Evolutionary conservation across 53 echinoderm and acorn worm species (phyloP).

Genomic region (Hippasteria phrygiana): DNA sequence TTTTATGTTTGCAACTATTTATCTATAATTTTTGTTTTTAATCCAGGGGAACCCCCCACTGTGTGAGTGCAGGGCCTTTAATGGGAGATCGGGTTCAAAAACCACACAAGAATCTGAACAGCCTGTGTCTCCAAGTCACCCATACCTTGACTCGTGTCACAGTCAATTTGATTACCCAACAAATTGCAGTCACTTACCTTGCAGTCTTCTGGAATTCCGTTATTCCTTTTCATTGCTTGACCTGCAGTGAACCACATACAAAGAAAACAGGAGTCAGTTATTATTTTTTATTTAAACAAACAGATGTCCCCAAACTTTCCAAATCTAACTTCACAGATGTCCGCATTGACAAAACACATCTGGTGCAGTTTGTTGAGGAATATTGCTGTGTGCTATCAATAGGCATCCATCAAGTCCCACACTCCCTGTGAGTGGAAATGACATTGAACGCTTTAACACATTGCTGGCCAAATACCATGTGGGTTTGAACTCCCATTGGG

Average conservation of each 20-base stretch:
- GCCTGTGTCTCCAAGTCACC: too few species aligned
- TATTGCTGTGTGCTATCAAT: slow-evolving; percentile 1
- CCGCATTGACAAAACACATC: slow-evolving; percentile 16
- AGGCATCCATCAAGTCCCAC: slow-evolving; percentile 16
- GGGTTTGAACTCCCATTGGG: slow-evolving; percentile 29
- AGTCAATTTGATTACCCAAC: too few species aligned
- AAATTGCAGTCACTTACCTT: slow-evolving; percentile 25
- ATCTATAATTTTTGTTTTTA: too few species aligned
- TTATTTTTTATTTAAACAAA: slow-evolving; percentile 3
- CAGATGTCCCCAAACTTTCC: not conserved
- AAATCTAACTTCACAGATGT: not conserved
- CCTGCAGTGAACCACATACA: slow-evolving; percentile 20
- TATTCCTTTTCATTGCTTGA: slow-evolving; percentile 34
- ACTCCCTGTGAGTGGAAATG: slow-evolving; percentile 18
- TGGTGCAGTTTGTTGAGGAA: not conserved
- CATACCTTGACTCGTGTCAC: too few species aligned
- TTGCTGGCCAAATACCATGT: slow-evolving; percentile 30
- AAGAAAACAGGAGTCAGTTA: too few species aligned
- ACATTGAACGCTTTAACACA: slow-evolving; percentile 40
- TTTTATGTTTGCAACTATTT: too few species aligned
- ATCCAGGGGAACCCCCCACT: too few species aligned
- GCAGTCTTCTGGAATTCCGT: slow-evolving; percentile 43
- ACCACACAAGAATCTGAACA: too few species aligned
- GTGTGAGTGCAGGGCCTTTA: too few species aligned
- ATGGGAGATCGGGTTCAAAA: too few species aligned